A percentile compares a stretch with the other conserved stretches of the same genome.
phyloP scores from a whole-genome alignment of 2,888 invertebrate genomes.

The Iselma pallidipennis region DNA sequence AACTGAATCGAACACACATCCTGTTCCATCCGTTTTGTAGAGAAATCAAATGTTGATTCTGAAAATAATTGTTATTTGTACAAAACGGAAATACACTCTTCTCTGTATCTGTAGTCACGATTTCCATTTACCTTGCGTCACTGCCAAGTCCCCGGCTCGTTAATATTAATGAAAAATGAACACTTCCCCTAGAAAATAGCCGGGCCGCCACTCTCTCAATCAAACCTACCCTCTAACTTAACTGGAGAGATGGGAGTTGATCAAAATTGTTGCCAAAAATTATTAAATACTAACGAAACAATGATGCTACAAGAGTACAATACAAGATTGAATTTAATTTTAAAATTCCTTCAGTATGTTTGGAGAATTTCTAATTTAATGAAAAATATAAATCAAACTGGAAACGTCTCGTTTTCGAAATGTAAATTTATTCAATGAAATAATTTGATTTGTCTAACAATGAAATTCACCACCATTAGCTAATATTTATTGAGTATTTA shows the following conservation, averaged over 20 bases:
- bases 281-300: too few relatives aligned
- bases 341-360: not conserved
- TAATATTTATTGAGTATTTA: too few relatives aligned
- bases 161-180: constrained; percentile 9
- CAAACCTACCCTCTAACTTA: too few relatives aligned
- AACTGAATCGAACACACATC: not conserved
- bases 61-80: constrained; percentile 9
- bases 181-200: not conserved
- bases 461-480: too few relatives aligned
- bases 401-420: not conserved
- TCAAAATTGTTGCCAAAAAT: too few relatives aligned
- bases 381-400: not conserved
- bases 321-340: not conserved
- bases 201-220: too few relatives aligned
- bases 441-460: too few relatives aligned
- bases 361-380: not conserved
- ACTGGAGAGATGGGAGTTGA: too few relatives aligned
- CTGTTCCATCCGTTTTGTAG: not conserved
- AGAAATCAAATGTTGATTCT: constrained; percentile 2
- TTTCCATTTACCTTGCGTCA: constrained; percentile 7
- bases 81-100: constrained; percentile 1
- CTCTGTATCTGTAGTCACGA: constrained; percentile 13
- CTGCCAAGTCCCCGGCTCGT: not conserved
- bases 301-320: too few relatives aligned
- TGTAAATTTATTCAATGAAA: not conserved